Conservation (phyloP, 2,113 vertebrate species). For the Fregata magnificens region DNA sequence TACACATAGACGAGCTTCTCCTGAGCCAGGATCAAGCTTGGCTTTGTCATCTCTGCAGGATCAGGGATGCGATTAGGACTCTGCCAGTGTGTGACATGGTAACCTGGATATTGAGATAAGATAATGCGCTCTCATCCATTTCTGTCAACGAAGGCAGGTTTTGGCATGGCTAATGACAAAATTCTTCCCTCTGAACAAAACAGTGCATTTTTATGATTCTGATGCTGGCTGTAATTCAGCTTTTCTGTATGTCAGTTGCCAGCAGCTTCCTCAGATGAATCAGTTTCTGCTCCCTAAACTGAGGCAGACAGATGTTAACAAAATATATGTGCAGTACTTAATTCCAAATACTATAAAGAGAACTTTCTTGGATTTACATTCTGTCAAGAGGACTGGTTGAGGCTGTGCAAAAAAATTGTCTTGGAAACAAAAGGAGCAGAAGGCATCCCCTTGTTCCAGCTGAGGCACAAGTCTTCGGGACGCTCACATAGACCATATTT, state of each 20-base stretch:
- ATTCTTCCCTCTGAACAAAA: conserved; percentile 15
- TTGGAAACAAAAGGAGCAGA: not conserved
- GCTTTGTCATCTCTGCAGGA: not conserved
- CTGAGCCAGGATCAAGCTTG: not conserved
- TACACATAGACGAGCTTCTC: not conserved
- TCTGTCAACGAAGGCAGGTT: not conserved
- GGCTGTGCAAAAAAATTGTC: not conserved
- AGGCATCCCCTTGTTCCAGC: not conserved
- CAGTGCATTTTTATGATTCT: conserved; percentile 23
- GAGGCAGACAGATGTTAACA: conserved; percentile 51
- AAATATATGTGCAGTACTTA: conserved; percentile 40
- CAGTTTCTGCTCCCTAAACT: conserved; percentile 38
- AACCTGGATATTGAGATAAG: conserved; percentile 29
- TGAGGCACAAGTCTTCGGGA: not conserved
- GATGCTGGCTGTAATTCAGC: conserved; percentile 48
- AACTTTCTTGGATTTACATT: not conserved
- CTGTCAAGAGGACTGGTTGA: not conserved
- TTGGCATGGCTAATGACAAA: conserved; percentile 36
- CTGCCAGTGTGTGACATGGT: conserved; percentile 23
- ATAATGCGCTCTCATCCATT: not conserved
- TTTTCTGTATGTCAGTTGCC: conserved; percentile 38
- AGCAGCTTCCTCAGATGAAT: conserved; percentile 59
- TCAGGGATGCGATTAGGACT: not conserved
- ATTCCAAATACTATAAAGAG: conserved; percentile 45
- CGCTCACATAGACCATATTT: not conserved